Conservation (phyloP, 2,888 invertebrate genomes). For the Andricus curvator region DNA sequence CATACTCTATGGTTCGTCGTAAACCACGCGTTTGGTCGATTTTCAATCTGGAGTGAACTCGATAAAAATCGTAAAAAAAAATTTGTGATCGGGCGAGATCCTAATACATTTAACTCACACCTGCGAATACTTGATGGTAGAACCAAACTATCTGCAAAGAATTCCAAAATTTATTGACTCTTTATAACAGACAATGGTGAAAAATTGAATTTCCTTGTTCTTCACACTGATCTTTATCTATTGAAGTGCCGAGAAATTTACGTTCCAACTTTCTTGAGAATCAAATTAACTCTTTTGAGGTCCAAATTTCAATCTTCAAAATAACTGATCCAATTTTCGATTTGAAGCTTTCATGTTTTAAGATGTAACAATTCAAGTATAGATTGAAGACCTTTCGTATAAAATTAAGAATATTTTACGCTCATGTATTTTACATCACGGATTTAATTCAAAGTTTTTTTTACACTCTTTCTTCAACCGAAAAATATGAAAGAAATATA, state of each 20-base stretch:
- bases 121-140: background rate
- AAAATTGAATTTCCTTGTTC: conserved; percentile 24
- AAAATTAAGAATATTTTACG: no score
- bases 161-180: conserved; percentile 30
- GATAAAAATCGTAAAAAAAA: conserved; percentile 15
- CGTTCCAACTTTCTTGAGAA: background rate
- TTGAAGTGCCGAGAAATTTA: conserved; percentile 3
- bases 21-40: conserved; percentile 57
- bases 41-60: conserved; percentile 53
- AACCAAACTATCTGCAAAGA: conserved; percentile 13
- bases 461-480: no score
- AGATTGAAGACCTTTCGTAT: no score
- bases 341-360: background rate
- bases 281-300: background rate
- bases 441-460: no score
- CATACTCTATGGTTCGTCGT: conserved; percentile 46
- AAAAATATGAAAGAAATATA: no score
- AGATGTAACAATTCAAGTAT: no score
- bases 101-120: conserved; percentile 1
- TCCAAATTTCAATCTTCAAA: background rate
- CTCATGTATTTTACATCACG: no score
- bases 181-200: conserved; percentile 13
- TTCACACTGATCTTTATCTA: background rate
- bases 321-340: background rate
- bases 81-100: background rate